Evolutionary conservation across 35 echinoderm and acorn worm genomes (phyloP).

Genomic region (Apostichopus californicus): DNA sequence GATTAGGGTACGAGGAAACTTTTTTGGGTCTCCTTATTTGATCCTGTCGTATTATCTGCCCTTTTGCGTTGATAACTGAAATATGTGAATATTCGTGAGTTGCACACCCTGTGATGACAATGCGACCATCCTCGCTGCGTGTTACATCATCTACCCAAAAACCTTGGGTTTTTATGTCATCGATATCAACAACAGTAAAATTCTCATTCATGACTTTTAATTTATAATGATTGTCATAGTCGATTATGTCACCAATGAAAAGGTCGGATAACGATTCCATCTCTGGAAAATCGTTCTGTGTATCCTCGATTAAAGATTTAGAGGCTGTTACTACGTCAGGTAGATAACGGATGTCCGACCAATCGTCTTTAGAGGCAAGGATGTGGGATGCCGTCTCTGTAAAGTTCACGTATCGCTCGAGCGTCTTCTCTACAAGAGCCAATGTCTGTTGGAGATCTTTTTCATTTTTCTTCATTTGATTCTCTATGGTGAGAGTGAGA

Average conservation of each 20-base stretch:
- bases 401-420: not conserved
- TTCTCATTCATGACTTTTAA: not conserved
- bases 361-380: not conserved
- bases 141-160: not conserved
- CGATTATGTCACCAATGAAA: not conserved
- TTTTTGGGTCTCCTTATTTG: no score
- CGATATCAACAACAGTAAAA: not conserved
- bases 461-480: not conserved
- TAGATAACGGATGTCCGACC: not conserved
- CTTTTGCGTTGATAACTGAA: not conserved
- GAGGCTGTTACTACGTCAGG: not conserved
- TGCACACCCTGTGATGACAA: not conserved
- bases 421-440: no score
- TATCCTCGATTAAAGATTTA: not conserved
- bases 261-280: not conserved
- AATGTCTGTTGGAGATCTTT: not conserved
- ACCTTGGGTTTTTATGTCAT: not conserved
- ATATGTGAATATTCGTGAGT: not conserved
- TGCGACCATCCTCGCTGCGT: not conserved
- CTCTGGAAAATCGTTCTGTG: slow-evolving; percentile 5
- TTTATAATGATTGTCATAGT: no score
- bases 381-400: not conserved
- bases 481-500: not conserved
- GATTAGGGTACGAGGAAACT: not conserved
- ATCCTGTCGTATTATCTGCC: not conserved